Conservation (phyloP, 2,888 invertebrate species). For the Tortrix viridana region DNA sequence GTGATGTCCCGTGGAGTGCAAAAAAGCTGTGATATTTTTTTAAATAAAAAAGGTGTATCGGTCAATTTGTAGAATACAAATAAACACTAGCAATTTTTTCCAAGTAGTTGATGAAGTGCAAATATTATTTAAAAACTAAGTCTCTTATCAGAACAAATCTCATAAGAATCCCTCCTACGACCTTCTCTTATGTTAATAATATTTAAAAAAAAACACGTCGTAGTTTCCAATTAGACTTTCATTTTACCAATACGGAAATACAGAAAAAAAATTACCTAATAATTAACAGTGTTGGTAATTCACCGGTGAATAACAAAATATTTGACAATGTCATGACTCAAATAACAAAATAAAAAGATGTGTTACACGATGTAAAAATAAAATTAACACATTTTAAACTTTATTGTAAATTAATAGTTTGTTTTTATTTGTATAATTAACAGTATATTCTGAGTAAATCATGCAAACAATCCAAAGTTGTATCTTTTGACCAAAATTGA, state of each 20-base stretch:
- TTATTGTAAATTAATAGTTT: too few species aligned
- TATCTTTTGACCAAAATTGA: too few species aligned
- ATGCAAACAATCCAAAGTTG: too few species aligned
- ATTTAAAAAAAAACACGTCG: neutral
- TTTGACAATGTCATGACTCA: too few species aligned
- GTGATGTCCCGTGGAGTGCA: constrained; percentile 24
- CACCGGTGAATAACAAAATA: too few species aligned
- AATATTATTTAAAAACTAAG: neutral
- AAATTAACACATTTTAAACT: too few species aligned
- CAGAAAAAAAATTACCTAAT: too few species aligned
- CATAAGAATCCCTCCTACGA: neutral
- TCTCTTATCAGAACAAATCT: constrained; percentile 1
- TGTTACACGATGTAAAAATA: too few species aligned
- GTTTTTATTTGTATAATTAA: too few species aligned
- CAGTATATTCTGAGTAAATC: too few species aligned
- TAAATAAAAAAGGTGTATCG: neutral
- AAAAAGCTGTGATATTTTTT: constrained; percentile 30
- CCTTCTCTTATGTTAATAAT: neutral
- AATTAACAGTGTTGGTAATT: too few species aligned
- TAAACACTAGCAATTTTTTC: neutral
- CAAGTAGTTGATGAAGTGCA: neutral
- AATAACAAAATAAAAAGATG: too few species aligned
- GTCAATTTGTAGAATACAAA: neutral
- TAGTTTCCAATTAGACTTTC: neutral
- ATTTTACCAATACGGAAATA: neutral